Percentiles rank a stretch among this genome's conserved stretches.
phyloP scores from a whole-genome alignment of 2,888 invertebrate species.

The Cheilosia soror region DNA sequence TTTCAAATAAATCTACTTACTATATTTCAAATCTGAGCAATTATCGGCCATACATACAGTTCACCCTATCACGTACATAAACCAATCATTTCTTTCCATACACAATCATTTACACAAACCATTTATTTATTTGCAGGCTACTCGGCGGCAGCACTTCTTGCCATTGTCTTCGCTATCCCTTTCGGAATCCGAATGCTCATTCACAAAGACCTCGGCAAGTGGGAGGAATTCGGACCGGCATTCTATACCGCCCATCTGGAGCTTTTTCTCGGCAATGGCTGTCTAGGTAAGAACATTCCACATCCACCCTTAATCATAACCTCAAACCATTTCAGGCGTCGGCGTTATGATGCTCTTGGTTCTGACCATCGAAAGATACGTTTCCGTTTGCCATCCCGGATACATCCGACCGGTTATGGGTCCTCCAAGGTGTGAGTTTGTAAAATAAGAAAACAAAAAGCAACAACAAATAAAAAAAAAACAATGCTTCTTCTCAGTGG shows the following conservation, averaged over 20 bases:
- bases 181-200: conserved; percentile 88
- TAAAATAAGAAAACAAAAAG: conserved; percentile 34
- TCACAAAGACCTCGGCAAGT: conserved; percentile 87
- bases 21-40: too few relatives aligned
- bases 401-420: conserved; percentile 88
- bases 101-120: too few relatives aligned
- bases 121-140: conserved; percentile 85
- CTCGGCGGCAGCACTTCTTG: conserved; percentile 90
- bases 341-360: conserved; percentile 91
- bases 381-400: conserved; percentile 90
- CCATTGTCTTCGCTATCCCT: conserved; percentile 88
- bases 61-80: neutral
- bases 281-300: conserved; percentile 85
- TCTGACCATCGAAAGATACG: conserved; percentile 89
- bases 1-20: neutral
- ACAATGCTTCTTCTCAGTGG: conserved; percentile 5
- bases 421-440: conserved; percentile 84
- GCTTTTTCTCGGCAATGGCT: conserved; percentile 89
- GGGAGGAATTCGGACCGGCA: conserved; percentile 87
- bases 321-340: conserved; percentile 84
- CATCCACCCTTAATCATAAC: conserved; percentile 48
- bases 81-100: neutral
- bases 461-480: neutral
- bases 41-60: neutral
- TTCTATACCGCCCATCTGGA: conserved; percentile 89